Conservation (phyloP, 2,888 invertebrate genomes). For the Phyllotreta cruciferae region DNA sequence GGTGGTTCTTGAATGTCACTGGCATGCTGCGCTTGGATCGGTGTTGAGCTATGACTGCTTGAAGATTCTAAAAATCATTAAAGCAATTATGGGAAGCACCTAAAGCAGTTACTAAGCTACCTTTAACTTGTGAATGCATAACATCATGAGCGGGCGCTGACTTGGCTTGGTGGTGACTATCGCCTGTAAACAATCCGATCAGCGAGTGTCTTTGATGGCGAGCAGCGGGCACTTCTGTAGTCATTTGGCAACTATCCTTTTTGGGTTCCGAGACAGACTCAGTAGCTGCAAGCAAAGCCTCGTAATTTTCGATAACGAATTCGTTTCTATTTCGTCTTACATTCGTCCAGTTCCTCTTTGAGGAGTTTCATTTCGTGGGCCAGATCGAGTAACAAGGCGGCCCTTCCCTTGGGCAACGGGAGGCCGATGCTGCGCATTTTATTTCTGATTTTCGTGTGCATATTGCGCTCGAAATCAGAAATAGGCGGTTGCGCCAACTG, state of each 20-base stretch:
- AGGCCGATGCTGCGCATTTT: slow-evolving; percentile 81
- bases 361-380: slow-evolving; percentile 85
- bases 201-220: slow-evolving; percentile 69
- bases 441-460: slow-evolving; percentile 86
- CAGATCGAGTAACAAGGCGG: slow-evolving; percentile 83
- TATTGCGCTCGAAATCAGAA: slow-evolving; percentile 83
- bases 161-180: slow-evolving; percentile 53
- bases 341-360: slow-evolving; percentile 84
- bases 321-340: slow-evolving; percentile 53
- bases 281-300: slow-evolving; percentile 37
- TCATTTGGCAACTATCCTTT: slow-evolving; percentile 62
- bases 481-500: slow-evolving; percentile 81
- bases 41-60: slow-evolving; percentile 58
- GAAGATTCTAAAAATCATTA: slow-evolving; percentile 46
- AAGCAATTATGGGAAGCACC: background rate
- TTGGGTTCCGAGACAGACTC: slow-evolving; percentile 53
- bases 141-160: slow-evolving; percentile 44
- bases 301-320: background rate
- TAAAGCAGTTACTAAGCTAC: slow-evolving; percentile 40
- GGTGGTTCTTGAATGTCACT: slow-evolving; percentile 47
- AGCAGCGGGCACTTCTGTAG: slow-evolving; percentile 58
- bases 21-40: slow-evolving; percentile 53
- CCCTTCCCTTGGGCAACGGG: slow-evolving; percentile 84
- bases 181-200: slow-evolving; percentile 72
- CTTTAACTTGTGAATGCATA: slow-evolving; percentile 49